Conservation (phyloP, 2,113 vertebrate genomes). For the Callionymus lyra region DNA sequence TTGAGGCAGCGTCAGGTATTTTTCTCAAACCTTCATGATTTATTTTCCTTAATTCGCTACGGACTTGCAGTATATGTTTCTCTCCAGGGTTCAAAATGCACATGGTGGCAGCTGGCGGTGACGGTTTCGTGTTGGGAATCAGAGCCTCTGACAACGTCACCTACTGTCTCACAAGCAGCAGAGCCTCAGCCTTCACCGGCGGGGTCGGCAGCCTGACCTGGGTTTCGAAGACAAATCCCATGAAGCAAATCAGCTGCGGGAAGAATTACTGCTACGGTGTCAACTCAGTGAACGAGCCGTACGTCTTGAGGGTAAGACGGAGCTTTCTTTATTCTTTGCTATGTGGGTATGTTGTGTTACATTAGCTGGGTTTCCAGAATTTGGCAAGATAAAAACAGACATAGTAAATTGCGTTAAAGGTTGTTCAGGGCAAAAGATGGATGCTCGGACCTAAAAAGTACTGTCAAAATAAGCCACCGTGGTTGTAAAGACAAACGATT, state of each 20-base stretch:
- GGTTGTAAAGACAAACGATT: too few relatives aligned
- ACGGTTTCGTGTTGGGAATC: conserved; percentile 1
- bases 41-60: not conserved
- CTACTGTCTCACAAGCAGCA: not conserved
- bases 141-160: rapidly evolving
- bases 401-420: too few relatives aligned
- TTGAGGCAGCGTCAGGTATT: not conserved
- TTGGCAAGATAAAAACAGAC: too few relatives aligned
- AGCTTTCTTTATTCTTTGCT: not conserved
- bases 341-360: too few relatives aligned
- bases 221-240: rapidly evolving
- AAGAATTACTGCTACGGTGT: conserved; percentile 18
- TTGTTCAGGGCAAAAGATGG: too few relatives aligned
- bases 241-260: conserved; percentile 23
- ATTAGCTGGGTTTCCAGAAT: too few relatives aligned
- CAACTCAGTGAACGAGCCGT: rapidly evolving
- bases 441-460: too few relatives aligned
- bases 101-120: conserved; percentile 26
- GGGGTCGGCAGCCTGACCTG: not conserved
- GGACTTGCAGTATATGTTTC: not conserved
- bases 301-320: conserved; percentile 4
- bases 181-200: rapidly evolving
- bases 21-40: not conserved
- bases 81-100: not conserved
- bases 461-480: too few relatives aligned